These are phyloP conservation scores for Hanleya hanleyi DNA, from an alignment of 2,888 invertebrate species.

Conservation along the genomic window DNA sequence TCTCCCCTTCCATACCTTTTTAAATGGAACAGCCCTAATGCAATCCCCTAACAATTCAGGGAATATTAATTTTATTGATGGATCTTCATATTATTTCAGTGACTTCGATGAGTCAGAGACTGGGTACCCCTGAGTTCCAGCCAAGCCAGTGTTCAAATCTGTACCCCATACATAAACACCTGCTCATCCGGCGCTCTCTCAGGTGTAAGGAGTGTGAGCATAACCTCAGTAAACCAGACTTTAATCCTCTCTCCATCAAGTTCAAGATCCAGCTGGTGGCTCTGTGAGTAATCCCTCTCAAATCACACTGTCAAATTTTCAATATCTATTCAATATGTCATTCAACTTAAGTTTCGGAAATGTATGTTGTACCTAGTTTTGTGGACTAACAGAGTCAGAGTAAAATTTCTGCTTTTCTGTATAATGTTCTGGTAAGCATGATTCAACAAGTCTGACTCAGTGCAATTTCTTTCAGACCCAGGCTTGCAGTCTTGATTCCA, in stretches of 20 bases:
- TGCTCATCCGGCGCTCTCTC: constrained; percentile 91
- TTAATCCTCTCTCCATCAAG: constrained; percentile 94
- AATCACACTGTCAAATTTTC: too few relatives aligned
- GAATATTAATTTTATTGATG: too few relatives aligned
- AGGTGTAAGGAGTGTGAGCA: constrained; percentile 95
- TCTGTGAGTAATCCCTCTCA: constrained; percentile 80
- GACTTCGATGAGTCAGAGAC: constrained; percentile 88
- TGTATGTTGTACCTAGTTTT: too few relatives aligned
- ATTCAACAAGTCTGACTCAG: neutral
- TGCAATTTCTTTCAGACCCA: neutral
- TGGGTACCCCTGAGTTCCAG: constrained; percentile 90
- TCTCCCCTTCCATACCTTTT: too few relatives aligned
- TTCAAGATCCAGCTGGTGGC: constrained; percentile 98
- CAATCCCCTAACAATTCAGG: too few relatives aligned
- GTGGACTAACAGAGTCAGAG: neutral
- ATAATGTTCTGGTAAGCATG: neutral
- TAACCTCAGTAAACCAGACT: constrained; percentile 97
- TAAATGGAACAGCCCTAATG: too few relatives aligned
- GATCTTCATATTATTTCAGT: constrained; percentile 78
- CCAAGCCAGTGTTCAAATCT: constrained; percentile 82
- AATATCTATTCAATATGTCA: too few relatives aligned
- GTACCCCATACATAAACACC: constrained; percentile 88
- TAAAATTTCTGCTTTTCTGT: neutral
- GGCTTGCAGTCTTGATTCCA: neutral
- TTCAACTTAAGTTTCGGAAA: too few relatives aligned